Conservation (phyloP, 92 coral and sea anemone genomes). For the Paragorgia papillata region DNA sequence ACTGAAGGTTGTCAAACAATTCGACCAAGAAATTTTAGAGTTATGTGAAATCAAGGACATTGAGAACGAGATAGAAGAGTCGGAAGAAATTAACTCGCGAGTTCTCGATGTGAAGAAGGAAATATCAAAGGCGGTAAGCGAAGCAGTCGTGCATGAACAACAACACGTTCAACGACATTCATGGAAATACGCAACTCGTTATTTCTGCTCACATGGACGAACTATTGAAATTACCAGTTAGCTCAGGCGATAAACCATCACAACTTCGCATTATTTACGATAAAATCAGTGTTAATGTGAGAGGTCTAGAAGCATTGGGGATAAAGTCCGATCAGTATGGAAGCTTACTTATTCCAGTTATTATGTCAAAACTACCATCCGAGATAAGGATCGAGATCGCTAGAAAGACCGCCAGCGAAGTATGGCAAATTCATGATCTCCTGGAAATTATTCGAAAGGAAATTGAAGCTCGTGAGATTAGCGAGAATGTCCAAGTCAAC, state of each 20-base stretch:
- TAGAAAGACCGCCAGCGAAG: conserved; percentile 17
- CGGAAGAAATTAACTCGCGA: conserved; percentile 49
- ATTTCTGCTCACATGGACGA: conserved; percentile 19
- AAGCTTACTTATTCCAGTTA: conserved; percentile 28
- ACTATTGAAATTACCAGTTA: background rate
- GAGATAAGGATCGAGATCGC: conserved; percentile 20
- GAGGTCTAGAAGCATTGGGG: conserved; percentile 30
- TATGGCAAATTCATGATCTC: conserved; percentile 23
- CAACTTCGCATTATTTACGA: conserved; percentile 9
- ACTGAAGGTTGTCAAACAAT: conserved; percentile 37
- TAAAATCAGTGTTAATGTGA: conserved; percentile 10
- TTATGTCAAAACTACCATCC: conserved; percentile 26
- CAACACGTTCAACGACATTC: too few relatives aligned
- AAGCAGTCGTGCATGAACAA: background rate
- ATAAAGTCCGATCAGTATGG: conserved; percentile 21
- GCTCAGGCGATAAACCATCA: background rate
- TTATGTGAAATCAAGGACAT: conserved; percentile 46
- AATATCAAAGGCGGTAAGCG: background rate
- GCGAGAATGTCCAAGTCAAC: conserved; percentile 15
- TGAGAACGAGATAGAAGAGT: conserved; percentile 49
- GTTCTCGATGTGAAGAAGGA: conserved; percentile 39
- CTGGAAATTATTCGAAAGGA: conserved; percentile 20
- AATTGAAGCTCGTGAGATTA: conserved; percentile 24
- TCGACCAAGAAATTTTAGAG: conserved; percentile 37
- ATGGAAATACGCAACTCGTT: conserved; percentile 6